These are phyloP conservation scores for Microctenopoma steveboyesi DNA, from an alignment of 2,797 vertebrate species.

Conservation along the genomic window DNA sequence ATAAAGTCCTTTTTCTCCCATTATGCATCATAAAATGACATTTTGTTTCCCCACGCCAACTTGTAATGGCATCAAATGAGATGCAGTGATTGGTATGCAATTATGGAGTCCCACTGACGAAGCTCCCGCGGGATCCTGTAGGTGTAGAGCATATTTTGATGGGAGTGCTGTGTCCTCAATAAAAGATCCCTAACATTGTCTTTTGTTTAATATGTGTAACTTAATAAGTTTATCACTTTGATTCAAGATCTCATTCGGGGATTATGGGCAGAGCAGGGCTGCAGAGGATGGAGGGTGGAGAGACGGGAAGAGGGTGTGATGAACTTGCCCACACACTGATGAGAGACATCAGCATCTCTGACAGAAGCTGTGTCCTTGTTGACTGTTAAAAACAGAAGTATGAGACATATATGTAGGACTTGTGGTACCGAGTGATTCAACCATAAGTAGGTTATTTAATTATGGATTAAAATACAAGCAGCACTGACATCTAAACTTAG, in stretches of 20 bases:
- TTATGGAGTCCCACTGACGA: constrained; percentile 27
- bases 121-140: constrained; percentile 36
- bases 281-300: not conserved
- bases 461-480: not conserved
- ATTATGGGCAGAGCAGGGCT: not conserved
- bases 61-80: constrained; percentile 51
- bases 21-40: constrained; percentile 47
- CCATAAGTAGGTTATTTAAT: too few relatives aligned
- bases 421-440: too few relatives aligned
- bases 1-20: constrained; percentile 46
- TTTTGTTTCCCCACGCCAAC: constrained; percentile 29
- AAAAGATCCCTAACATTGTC: constrained; percentile 32
- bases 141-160: constrained; percentile 32
- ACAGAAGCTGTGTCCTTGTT: not conserved
- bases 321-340: constrained; percentile 14
- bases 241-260: not conserved
- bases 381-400: not conserved
- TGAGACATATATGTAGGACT: not conserved
- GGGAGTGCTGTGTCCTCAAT: constrained; percentile 64
- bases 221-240: not conserved
- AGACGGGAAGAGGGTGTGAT: constrained; percentile 8
- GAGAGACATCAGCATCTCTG: not conserved
- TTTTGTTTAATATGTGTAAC: constrained; percentile 12
- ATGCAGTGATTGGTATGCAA: constrained; percentile 38
- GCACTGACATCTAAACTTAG: too few relatives aligned